A percentile compares a stretch with the other conserved stretches of the same genome.
phyloP scores from a whole-genome alignment of 2,888 invertebrate genomes.

The Tuta absoluta region DNA sequence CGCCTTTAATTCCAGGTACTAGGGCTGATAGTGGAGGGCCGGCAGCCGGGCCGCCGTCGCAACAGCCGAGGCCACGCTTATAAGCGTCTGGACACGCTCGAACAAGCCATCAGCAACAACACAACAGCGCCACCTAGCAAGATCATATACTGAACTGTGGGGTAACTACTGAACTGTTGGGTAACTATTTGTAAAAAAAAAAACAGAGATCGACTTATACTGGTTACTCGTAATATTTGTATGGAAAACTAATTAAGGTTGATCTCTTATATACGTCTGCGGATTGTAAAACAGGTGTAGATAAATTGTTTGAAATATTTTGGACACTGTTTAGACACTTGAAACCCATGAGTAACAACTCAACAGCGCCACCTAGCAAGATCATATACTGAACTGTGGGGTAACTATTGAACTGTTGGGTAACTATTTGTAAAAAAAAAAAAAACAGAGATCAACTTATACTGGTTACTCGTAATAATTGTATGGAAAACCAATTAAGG shows the following conservation, averaged over 20 bases:
- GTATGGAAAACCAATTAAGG: too few species aligned
- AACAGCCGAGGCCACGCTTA: constrained; percentile 73
- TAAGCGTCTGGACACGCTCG: constrained; percentile 70
- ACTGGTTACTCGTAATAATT: neutral
- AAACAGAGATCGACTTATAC: too few species aligned
- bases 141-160: constrained; percentile 62
- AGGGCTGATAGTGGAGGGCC: constrained; percentile 68
- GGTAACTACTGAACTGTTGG: constrained; percentile 12
- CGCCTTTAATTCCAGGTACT: constrained; percentile 58
- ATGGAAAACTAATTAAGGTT: too few species aligned
- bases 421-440: too few species aligned
- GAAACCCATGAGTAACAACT: neutral
- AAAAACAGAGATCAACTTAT: too few species aligned
- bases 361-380: too few species aligned
- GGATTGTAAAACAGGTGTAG: neutral
- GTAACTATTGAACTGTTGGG: constrained; percentile 7
- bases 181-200: too few species aligned
- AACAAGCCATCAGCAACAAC: constrained; percentile 71
- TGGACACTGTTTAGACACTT: neutral
- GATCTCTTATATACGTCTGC: too few species aligned
- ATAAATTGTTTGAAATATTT: neutral
- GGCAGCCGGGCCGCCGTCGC: constrained; percentile 64
- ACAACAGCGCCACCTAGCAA: constrained; percentile 70
- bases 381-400: too few species aligned
- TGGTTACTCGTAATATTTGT: neutral